Conservation (phyloP, 1,140 invertebrate species). For the Leptinotarsa defecta region DNA sequence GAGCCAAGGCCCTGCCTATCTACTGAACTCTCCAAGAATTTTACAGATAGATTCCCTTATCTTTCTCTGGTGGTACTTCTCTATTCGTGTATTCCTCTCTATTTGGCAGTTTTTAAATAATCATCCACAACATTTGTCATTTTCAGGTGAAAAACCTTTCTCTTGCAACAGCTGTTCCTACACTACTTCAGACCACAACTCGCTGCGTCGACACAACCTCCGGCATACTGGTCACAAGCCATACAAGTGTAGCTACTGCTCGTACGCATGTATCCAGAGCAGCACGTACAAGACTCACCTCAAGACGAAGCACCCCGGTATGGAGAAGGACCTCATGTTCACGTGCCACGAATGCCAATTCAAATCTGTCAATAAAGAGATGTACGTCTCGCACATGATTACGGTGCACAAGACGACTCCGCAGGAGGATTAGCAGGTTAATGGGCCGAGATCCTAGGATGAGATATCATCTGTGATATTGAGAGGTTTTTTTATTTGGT, state of each 20-base stretch:
- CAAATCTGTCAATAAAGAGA: slow-evolving; percentile 61
- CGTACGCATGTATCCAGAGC: slow-evolving; percentile 72
- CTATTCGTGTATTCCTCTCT: too few relatives aligned
- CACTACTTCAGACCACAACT: slow-evolving; percentile 79
- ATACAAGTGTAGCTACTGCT: slow-evolving; percentile 73
- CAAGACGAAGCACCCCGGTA: slow-evolving; percentile 62
- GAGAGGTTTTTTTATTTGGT: too few relatives aligned
- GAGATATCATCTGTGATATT: too few relatives aligned
- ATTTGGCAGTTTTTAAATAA: too few relatives aligned
- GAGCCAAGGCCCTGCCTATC: too few relatives aligned
- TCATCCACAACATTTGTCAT: not conserved
- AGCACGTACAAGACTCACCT: slow-evolving; percentile 67
- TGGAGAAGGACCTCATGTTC: slow-evolving; percentile 59
- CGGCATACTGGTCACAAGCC: slow-evolving; percentile 74
- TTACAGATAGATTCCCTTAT: too few relatives aligned
- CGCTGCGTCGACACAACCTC: slow-evolving; percentile 77
- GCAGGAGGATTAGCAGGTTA: not conserved
- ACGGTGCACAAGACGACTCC: slow-evolving; percentile 41
- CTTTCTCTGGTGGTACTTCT: too few relatives aligned
- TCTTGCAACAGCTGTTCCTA: slow-evolving; percentile 78
- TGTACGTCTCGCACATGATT: slow-evolving; percentile 52
- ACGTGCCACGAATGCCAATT: slow-evolving; percentile 61
- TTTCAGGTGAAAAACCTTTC: slow-evolving; percentile 79
- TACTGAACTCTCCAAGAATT: too few relatives aligned
- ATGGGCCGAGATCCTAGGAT: too few relatives aligned